Evolutionary conservation across 2,888 invertebrate species (phyloP), one percentile per base, ranked within the genome.

Genomic region (Adineta ricciae): DNA sequence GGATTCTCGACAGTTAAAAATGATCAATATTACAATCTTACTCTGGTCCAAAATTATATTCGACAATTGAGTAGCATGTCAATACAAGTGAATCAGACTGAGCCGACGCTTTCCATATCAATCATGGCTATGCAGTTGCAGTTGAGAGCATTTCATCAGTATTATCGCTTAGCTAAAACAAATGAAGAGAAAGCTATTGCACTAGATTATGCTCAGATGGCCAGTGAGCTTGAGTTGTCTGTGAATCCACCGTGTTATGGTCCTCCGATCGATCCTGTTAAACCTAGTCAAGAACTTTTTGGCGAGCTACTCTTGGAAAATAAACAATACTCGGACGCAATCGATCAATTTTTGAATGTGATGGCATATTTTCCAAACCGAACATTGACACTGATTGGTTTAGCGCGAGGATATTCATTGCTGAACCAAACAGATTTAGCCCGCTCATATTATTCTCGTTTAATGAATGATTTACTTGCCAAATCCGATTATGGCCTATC

Each of bases 281-380:
- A 72, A 72, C 72, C 72, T 36, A 72, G 72, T 72, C 72, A 72
- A 72, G 72, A 72, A 72, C 72, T 72, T 72, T 72, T 32, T 36
- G 72, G 72, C 19, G 72, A 72, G 36, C 21, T 72, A 14, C 72
- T 72, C 36, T 2, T 72, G 19, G 72, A 72, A 72, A 1, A 72
- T 32, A 14, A 36, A 72, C 72, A 72, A 72, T 72, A 72, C 32
- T 16, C 27, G 16, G 16, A 72, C 2, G 72, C 72, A 27, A 72
- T 72, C 36, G 36, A 72, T 36, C 8, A 72, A 72, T 72, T 72
- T 72, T 36, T 72, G 36, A 32, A 72, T 72, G 72, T 72, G 2
- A 72, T 72, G 72, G 36, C 72, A 72, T 72, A 72, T 72, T 72
- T 72, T 72, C 72, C 72, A 2, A 72, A 72, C 21, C 14, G 72